phyloP scores from a whole-genome alignment of 1,140 invertebrate species.

The Calosoma granatense region DNA sequence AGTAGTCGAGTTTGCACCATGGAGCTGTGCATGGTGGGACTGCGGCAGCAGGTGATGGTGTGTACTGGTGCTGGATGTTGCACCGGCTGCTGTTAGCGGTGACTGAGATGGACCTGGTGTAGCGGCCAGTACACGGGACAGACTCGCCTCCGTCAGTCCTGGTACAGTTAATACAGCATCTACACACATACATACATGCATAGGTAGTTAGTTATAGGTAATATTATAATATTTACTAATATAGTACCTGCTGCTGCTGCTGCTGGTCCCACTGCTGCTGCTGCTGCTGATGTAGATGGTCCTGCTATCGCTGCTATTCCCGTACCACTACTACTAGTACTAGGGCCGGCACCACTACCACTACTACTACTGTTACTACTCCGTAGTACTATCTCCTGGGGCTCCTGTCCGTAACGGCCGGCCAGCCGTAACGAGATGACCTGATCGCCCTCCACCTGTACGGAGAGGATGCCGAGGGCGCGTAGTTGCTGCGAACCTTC shows the following conservation, averaged over 20 bases:
- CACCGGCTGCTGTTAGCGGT: neutral
- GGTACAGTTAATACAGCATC: too few relatives aligned
- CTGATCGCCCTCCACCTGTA: slow-evolving; percentile 93
- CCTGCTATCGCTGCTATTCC: neutral
- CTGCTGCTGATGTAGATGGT: neutral
- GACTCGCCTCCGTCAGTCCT: slow-evolving; percentile 12
- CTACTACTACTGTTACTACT: slow-evolving; percentile 13
- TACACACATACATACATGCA: too few relatives aligned
- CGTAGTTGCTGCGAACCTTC: slow-evolving; percentile 78
- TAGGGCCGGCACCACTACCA: neutral
- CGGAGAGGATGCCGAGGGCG: slow-evolving; percentile 86
- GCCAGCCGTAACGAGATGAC: slow-evolving; percentile 82
- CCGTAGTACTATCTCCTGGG: slow-evolving; percentile 66
- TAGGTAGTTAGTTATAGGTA: too few relatives aligned
- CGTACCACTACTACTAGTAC: neutral
- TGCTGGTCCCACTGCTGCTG: too few relatives aligned
- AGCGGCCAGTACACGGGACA: slow-evolving; percentile 19
- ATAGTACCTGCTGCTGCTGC: too few relatives aligned
- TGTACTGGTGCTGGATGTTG: slow-evolving; percentile 14
- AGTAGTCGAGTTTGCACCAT: too few relatives aligned
- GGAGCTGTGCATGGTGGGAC: slow-evolving; percentile 3
- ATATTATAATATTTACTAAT: too few relatives aligned
- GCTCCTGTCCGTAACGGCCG: slow-evolving; percentile 46
- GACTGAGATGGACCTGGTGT: neutral
- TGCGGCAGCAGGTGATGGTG: slow-evolving; percentile 15